Conservation (phyloP, 1,140 invertebrate species). For the Drosophila micromelanica region DNA sequence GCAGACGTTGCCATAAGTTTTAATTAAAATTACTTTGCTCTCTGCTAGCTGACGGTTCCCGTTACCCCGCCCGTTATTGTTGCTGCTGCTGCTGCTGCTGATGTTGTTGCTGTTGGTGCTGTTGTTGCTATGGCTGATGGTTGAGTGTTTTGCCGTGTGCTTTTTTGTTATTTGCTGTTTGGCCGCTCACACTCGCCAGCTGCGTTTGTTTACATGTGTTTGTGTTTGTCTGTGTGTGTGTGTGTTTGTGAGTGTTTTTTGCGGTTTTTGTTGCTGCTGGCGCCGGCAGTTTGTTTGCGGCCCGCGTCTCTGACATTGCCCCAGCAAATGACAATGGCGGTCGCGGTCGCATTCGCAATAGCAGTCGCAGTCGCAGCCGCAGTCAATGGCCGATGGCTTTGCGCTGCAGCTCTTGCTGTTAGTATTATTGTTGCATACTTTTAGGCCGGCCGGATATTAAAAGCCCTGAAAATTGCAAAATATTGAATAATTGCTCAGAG, state of each 20-base stretch:
- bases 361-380: constrained; percentile 31
- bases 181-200: constrained; percentile 67
- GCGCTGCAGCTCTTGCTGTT: constrained; percentile 26
- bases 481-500: constrained; percentile 64
- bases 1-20: constrained; percentile 82
- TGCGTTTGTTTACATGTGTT: constrained; percentile 7
- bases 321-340: constrained; percentile 72
- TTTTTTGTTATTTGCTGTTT: constrained; percentile 82
- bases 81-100: constrained; percentile 17
- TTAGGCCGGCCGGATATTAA: constrained; percentile 66
- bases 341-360: constrained; percentile 7
- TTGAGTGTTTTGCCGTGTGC: constrained; percentile 75
- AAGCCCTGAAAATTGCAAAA: constrained; percentile 55
- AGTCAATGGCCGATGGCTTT: constrained; percentile 58
- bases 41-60: constrained; percentile 58
- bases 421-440: constrained; percentile 41
- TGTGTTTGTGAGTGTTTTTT: constrained; percentile 54
- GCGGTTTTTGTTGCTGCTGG: constrained; percentile 49
- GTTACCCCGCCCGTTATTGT: constrained; percentile 16
- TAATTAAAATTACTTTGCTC: constrained; percentile 81
- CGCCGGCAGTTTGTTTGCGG: constrained; percentile 55
- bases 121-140: constrained; percentile 36
- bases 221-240: constrained; percentile 18
- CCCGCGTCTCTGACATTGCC: constrained; percentile 74
- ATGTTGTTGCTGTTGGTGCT: constrained; percentile 14